Evolutionary conservation across 2,888 invertebrate genomes (phyloP), one percentile per base, ranked within the genome.

Genomic region (Brenthis daphne): DNA sequence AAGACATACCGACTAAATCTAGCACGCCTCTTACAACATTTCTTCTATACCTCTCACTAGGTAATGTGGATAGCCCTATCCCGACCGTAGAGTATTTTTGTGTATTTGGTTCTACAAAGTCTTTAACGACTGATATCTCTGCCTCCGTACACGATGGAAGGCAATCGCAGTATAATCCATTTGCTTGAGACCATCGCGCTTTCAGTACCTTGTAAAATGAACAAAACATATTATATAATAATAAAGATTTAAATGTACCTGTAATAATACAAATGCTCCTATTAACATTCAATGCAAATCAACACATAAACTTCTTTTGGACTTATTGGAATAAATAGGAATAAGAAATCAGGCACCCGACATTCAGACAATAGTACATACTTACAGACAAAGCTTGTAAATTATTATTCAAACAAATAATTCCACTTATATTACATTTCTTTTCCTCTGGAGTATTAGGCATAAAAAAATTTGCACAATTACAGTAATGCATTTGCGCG

Each of bases 61-160:
- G 96, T 64, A 96, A 83, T 69, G 94, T 92, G 5, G 95, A 93
- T 43, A 96, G 82, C 11, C 93, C 93, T 60, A 96, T 90, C 74
- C 95, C 93, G 0, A 96, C 93, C 14, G 86, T 89, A 0, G 94
- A 85, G 65, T 80, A 87, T 37, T 74, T 81, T 6, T 87, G 79
- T 0, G 78, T 64, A 0, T 85, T 86, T 2, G 80, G 74, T 16
- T 79, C 79, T 76, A 87, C 88, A 67, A 93, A 93, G 74, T 95
- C 94, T 73, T 94, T 94, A 12, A 95, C 93, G 1, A 95, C 92
- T 1, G 94, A 90, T 75, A 96, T 93, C 80, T 96, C 96, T 20
- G 95, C 94, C 86, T 96, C 96, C 0, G 95, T 95, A 77, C 96
- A 96, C 0, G 96, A 96, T 0, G 96, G 96, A 64, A 96, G 82